Percentiles rank a stretch among this genome's conserved stretches.
Conservation (phyloP, 2,797 vertebrate species). For the Liasis olivaceus region DNA sequence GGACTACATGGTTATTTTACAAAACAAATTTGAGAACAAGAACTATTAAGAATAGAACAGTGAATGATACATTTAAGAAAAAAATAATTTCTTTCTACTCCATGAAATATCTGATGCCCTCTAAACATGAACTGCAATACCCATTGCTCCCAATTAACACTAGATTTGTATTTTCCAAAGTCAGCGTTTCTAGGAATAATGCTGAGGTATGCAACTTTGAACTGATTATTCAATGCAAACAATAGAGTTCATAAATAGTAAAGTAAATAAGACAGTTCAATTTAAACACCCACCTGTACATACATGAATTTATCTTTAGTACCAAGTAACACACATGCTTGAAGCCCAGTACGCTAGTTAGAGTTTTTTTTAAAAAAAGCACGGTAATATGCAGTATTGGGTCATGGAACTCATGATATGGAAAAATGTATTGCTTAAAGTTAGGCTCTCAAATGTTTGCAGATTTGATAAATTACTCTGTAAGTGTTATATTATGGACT, state of each 20-base stretch:
- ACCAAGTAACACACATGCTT: not conserved
- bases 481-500: not conserved
- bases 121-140: not conserved
- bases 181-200: not conserved
- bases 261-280: not conserved
- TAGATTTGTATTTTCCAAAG: not conserved
- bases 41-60: not conserved
- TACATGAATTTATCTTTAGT: not conserved
- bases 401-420: not conserved
- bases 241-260: not conserved
- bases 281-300: not conserved
- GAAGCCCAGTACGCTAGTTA: not conserved
- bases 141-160: not conserved
- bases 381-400: not conserved
- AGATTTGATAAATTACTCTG: not conserved
- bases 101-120: not conserved
- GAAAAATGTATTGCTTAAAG: not conserved
- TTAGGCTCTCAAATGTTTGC: not conserved
- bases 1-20: not conserved
- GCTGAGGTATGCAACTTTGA: not conserved
- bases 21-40: not conserved
- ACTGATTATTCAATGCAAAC: not conserved
- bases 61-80: not conserved
- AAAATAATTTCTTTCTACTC: not conserved
- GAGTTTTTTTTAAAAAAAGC: not conserved